phyloP scores from a whole-genome alignment of 92 coral and sea anemone species.

The Isaurus tuberculatus region DNA sequence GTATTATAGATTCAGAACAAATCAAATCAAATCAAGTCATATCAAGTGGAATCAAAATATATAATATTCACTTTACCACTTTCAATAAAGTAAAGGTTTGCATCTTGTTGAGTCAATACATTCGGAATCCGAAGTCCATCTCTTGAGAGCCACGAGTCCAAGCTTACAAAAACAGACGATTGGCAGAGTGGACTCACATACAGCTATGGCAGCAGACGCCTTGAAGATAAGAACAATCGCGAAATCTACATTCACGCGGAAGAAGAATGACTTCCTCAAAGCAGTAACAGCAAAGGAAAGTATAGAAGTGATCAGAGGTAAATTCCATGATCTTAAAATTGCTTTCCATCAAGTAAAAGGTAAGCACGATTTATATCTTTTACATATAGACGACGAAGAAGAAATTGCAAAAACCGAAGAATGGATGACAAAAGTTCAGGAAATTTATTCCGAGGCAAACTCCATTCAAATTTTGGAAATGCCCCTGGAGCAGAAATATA shows the following conservation, averaged over 20 bases:
- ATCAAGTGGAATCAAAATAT: no score
- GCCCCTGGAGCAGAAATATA: constrained; percentile 29
- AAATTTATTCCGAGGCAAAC: constrained; percentile 30
- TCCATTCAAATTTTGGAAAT: constrained; percentile 24
- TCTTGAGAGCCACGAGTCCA: neutral
- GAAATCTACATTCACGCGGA: constrained; percentile 17
- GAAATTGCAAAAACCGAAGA: constrained; percentile 7
- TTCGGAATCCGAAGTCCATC: constrained; percentile 15
- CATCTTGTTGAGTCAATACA: constrained; percentile 12
- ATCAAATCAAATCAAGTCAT: constrained; percentile 11
- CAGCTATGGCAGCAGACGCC: constrained; percentile 22
- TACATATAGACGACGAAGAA: constrained; percentile 9
- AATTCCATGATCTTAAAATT: constrained; percentile 5
- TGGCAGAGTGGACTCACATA: constrained; percentile 24
- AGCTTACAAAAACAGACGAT: neutral
- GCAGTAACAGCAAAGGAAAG: constrained; percentile 4
- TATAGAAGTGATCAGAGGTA: constrained; percentile 14
- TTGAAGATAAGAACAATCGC: constrained; percentile 31
- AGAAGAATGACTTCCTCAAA: constrained; percentile 8
- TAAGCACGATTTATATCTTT: constrained; percentile 14
- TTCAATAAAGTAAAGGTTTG: no score
- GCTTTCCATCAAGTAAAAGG: constrained; percentile 14
- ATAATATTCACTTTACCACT: no score
- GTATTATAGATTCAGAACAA: no score
- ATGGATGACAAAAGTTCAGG: constrained; percentile 23